Conservation (phyloP, 1,140 invertebrate species). For the Thaumatotibia leucotreta region DNA sequence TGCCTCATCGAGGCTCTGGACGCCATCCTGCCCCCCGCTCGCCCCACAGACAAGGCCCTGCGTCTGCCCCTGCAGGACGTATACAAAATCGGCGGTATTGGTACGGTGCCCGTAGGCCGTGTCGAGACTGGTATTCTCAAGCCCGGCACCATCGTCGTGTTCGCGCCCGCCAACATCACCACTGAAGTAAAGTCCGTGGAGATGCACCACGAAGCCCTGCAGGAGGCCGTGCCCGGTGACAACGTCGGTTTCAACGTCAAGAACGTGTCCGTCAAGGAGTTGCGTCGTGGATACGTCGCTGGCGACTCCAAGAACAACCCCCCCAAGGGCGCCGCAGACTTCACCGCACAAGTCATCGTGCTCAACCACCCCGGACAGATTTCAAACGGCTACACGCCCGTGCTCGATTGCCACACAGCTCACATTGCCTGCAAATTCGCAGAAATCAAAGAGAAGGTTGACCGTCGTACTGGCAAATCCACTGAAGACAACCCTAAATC, state of each 20-base stretch:
- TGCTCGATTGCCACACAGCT: slow-evolving; percentile 95
- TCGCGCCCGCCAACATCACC: slow-evolving; percentile 91
- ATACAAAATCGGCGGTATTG: slow-evolving; percentile 99
- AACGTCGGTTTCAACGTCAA: slow-evolving; percentile 98
- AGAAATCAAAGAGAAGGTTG: slow-evolving; percentile 95
- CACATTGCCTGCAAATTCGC: slow-evolving; percentile 97
- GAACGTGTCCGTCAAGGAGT: slow-evolving; percentile 96
- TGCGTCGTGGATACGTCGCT: slow-evolving; percentile 93
- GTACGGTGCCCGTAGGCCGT: slow-evolving; percentile 97
- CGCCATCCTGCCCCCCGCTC: slow-evolving; percentile 88
- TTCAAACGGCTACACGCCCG: slow-evolving; percentile 93
- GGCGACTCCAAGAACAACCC: slow-evolving; percentile 94
- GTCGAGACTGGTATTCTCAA: slow-evolving; percentile 97
- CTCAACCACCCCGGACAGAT: slow-evolving; percentile 96
- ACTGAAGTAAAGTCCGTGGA: slow-evolving; percentile 98
- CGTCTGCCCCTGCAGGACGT: slow-evolving; percentile 96
- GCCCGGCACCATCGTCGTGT: slow-evolving; percentile 94
- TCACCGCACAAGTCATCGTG: slow-evolving; percentile 93
- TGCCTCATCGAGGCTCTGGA: slow-evolving; percentile 93
- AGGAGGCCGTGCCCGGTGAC: slow-evolving; percentile 93
- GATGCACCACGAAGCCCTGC: slow-evolving; percentile 95
- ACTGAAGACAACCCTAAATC: slow-evolving; percentile 87
- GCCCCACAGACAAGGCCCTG: slow-evolving; percentile 93
- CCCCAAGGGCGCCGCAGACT: slow-evolving; percentile 88
- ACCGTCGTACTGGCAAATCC: slow-evolving; percentile 93